A percentile compares a stretch with the other conserved stretches of the same genome.
phyloP scores from a whole-genome alignment of 64 coral and sea anemone species.

The Pachyseris speciosa region DNA sequence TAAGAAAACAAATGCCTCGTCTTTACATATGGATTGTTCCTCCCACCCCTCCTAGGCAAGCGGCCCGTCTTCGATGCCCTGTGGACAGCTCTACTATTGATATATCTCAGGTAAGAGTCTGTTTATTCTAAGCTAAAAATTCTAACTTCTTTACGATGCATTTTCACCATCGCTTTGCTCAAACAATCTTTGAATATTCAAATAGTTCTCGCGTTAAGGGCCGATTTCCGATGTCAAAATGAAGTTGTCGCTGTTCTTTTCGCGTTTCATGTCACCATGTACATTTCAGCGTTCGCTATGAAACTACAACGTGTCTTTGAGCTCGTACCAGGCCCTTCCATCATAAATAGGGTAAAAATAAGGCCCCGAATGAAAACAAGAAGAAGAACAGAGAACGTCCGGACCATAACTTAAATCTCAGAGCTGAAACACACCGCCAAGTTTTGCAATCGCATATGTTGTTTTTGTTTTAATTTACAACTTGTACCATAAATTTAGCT shows the following conservation, averaged over 20 bases:
- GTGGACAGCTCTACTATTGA: conserved; percentile 91
- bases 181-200: too few species aligned
- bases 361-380: background rate
- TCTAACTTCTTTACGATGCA: too few species aligned
- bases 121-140: too few species aligned
- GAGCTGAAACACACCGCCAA: background rate
- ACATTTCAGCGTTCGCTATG: too few species aligned
- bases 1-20: background rate
- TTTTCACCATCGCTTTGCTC: too few species aligned
- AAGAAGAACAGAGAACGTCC: background rate
- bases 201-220: too few species aligned
- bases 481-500: background rate
- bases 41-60: conserved; percentile 60
- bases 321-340: background rate
- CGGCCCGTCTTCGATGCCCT: conserved; percentile 72
- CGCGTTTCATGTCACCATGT: background rate
- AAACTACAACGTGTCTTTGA: too few species aligned
- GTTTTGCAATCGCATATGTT: background rate
- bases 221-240: background rate
- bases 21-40: conserved; percentile 56
- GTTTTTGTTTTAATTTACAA: conserved; percentile 2
- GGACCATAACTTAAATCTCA: background rate
- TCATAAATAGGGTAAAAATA: background rate
- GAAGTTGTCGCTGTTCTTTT: background rate
- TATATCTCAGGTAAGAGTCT: conserved; percentile 74